A percentile compares a stretch with the other conserved stretches of the same genome.
Conservation (phyloP, 2,797 vertebrate genomes). For the Moxostoma hubbsi region DNA sequence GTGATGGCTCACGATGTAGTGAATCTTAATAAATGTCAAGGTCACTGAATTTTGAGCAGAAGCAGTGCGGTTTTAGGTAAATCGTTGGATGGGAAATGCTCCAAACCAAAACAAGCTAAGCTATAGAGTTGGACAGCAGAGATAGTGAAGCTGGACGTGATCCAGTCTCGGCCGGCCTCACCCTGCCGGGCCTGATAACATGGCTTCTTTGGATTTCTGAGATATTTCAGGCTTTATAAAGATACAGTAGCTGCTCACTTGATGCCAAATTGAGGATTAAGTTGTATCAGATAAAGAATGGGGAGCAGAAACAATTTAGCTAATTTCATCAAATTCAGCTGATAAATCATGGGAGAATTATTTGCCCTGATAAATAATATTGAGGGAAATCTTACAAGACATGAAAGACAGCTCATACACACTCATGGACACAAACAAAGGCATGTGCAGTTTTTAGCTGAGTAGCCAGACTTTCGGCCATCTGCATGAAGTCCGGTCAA, state of each 20-base stretch:
- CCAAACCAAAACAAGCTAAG: conserved; percentile 27
- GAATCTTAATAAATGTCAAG: too few relatives aligned
- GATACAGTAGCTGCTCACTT: conserved; percentile 20
- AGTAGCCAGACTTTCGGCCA: neutral
- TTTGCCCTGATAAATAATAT: conserved; percentile 20
- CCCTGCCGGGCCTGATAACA: conserved; percentile 4
- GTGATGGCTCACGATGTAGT: too few relatives aligned
- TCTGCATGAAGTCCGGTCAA: neutral
- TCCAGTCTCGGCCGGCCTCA: conserved; percentile 42
- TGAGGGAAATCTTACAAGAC: neutral
- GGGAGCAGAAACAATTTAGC: conserved; percentile 12
- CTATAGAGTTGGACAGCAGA: conserved; percentile 3
- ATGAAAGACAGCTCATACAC: neutral
- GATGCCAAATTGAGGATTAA: conserved; percentile 39
- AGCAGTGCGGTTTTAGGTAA: neutral
- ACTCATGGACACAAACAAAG: neutral
- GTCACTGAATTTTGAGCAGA: neutral
- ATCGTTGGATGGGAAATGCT: conserved; percentile 1
- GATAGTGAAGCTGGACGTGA: conserved; percentile 7
- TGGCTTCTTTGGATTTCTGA: neutral
- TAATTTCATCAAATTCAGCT: conserved; percentile 36
- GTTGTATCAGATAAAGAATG: conserved; percentile 44
- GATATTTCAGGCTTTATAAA: conserved; percentile 27
- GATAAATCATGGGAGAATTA: conserved; percentile 24
- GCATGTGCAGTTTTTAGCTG: too few relatives aligned